These are phyloP conservation scores for Hippolais icterina DNA, from an alignment of 2,113 vertebrate genomes.

Conservation along the genomic window DNA sequence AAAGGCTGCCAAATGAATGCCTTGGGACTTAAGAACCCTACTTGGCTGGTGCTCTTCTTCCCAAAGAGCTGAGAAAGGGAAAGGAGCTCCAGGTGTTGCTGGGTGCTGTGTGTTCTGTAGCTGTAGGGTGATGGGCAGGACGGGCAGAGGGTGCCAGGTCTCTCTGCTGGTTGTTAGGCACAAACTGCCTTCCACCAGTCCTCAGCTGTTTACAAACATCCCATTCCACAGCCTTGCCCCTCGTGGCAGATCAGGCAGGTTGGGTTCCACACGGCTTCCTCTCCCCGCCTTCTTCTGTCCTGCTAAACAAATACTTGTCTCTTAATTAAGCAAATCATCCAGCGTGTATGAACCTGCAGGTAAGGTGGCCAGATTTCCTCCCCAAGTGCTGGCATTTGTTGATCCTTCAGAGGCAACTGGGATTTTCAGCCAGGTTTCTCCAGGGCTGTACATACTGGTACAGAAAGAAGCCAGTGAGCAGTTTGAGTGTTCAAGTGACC, in stretches of 20 bases:
- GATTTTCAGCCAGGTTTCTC: not conserved
- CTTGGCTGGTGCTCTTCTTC: not conserved
- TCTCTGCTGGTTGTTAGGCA: not conserved
- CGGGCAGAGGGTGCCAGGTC: not conserved
- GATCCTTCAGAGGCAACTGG: not conserved
- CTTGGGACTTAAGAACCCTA: not conserved
- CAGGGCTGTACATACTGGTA: not conserved
- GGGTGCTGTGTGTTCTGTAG: accelerated
- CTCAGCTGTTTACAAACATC: not conserved
- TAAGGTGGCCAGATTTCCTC: not conserved
- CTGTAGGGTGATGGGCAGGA: accelerated
- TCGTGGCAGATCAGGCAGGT: not conserved
- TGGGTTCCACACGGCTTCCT: not conserved
- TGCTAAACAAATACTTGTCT: not conserved
- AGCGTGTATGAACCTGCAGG: not conserved
- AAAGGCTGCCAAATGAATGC: not conserved
- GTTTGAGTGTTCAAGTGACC: not conserved
- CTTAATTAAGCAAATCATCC: not conserved
- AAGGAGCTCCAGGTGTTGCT: not conserved
- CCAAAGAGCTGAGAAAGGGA: not conserved
- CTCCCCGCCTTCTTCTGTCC: not conserved
- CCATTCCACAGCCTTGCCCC: not conserved
- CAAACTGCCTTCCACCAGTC: not conserved
- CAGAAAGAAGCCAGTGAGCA: not conserved
- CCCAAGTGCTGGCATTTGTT: not conserved